Percentiles rank a stretch among this genome's conserved stretches.
These are phyloP conservation scores for Potamarius usumacintae DNA, from an alignment of 2,113 vertebrate species.

Conservation along the genomic window DNA sequence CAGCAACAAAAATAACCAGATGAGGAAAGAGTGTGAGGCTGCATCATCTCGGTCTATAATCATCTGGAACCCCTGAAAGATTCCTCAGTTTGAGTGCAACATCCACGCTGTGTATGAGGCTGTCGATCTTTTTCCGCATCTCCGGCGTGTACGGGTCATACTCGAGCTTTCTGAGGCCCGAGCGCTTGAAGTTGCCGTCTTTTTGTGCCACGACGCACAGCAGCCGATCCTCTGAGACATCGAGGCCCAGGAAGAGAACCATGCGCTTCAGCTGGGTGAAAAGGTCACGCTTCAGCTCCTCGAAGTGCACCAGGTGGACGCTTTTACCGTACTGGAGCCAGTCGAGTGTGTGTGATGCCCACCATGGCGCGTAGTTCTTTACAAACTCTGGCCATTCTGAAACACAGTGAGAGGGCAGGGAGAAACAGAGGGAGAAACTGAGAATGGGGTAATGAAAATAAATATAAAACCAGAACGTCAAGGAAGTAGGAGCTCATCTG, in stretches of 20 bases:
- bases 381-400: constrained; percentile 98
- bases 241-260: constrained; percentile 82
- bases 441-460: background rate
- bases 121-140: constrained; percentile 81
- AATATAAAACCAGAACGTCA: no score
- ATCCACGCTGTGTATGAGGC: constrained; percentile 87
- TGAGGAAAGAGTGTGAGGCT: background rate
- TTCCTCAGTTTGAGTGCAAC: constrained; percentile 79
- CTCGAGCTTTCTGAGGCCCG: constrained; percentile 88
- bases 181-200: constrained; percentile 96
- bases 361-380: constrained; percentile 93
- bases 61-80: constrained; percentile 85
- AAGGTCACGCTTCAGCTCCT: constrained; percentile 87
- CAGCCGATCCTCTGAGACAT: constrained; percentile 85
- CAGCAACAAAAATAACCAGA: background rate
- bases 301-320: constrained; percentile 93
- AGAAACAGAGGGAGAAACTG: constrained; percentile 4
- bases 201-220: constrained; percentile 95
- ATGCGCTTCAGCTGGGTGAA: constrained; percentile 86
- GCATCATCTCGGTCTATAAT: constrained; percentile 92
- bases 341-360: constrained; percentile 93
- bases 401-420: constrained; percentile 10
- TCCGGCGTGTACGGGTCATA: constrained; percentile 89
- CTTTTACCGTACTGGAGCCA: constrained; percentile 88
- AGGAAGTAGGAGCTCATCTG: no score